A percentile compares a stretch with the other conserved stretches of the same genome.
phyloP scores from a whole-genome alignment of 2,888 invertebrate species.

The Magallana nippona region DNA sequence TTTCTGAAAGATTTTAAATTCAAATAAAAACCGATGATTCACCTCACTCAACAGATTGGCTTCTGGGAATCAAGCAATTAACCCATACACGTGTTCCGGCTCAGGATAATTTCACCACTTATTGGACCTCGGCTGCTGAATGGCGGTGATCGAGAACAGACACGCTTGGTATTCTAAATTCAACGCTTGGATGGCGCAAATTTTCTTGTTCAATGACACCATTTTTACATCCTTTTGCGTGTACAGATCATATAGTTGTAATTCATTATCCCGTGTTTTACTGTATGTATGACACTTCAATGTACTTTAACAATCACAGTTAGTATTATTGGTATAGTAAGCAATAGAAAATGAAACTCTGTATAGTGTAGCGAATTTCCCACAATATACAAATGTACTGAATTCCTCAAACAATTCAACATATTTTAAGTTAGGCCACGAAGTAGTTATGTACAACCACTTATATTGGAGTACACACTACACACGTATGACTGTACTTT shows the following conservation, averaged over 20 bases:
- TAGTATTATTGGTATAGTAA: too few relatives aligned
- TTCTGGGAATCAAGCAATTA: not conserved
- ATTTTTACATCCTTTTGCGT: too few relatives aligned
- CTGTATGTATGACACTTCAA: too few relatives aligned
- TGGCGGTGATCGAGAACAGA: not conserved
- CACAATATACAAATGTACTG: too few relatives aligned
- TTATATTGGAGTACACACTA: not conserved
- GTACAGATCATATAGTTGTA: too few relatives aligned
- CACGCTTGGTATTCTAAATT: not conserved
- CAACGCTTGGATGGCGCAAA: too few relatives aligned
- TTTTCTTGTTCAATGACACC: too few relatives aligned
- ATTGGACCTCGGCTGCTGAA: not conserved
- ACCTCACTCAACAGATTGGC: not conserved
- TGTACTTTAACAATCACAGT: too few relatives aligned
- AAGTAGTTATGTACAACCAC: not conserved
- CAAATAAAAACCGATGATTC: not conserved
- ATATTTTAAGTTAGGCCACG: not conserved
- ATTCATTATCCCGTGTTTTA: too few relatives aligned
- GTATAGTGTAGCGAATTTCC: too few relatives aligned
- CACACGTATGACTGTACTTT: not conserved
- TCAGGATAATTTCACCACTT: conserved; percentile 12
- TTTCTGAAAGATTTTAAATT: not conserved
- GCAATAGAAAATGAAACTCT: too few relatives aligned
- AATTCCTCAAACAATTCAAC: not conserved
- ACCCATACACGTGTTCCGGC: not conserved